Conservation (phyloP, 2,113 vertebrate genomes). For the Myrmophylax atrothorax region DNA sequence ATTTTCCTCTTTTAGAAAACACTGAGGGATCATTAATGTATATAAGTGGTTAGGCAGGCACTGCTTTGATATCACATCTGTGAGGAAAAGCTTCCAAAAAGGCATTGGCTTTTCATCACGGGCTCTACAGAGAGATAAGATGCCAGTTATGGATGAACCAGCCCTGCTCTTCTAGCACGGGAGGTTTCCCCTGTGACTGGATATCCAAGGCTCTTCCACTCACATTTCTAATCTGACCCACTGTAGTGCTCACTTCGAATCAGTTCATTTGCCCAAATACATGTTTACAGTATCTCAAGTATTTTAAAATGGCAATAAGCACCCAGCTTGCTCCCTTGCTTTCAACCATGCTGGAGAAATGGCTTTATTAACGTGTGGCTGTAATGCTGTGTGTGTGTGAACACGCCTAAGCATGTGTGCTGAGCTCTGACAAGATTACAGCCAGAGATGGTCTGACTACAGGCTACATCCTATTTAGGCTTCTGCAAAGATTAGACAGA, state of each 20-base stretch:
- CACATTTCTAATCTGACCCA: background rate
- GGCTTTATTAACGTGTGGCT: background rate
- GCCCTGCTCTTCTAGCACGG: background rate
- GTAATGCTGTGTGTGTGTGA: background rate
- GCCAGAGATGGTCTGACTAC: conserved; percentile 42
- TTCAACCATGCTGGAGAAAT: background rate
- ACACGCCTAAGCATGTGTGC: conserved; percentile 39
- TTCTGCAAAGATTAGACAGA: conserved; percentile 52
- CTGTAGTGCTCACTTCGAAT: background rate
- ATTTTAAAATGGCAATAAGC: background rate
- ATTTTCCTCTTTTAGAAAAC: conserved; percentile 37
- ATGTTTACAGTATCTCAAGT: background rate
- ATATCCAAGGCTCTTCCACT: background rate
- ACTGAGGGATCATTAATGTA: background rate
- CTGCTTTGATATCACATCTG: conserved; percentile 29
- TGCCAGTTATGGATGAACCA: background rate
- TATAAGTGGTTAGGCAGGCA: conserved; percentile 6
- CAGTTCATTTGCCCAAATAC: background rate
- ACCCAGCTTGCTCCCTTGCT: background rate
- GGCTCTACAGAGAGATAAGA: conserved; percentile 2
- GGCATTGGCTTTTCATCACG: background rate
- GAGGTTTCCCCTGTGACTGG: background rate
- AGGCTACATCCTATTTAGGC: conserved; percentile 43
- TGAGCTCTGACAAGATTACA: conserved; percentile 38
- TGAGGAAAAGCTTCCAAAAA: conserved; percentile 34